These are phyloP conservation scores for Scaptomyza graminum DNA, from an alignment of 1,140 invertebrate species.

Conservation along the genomic window DNA sequence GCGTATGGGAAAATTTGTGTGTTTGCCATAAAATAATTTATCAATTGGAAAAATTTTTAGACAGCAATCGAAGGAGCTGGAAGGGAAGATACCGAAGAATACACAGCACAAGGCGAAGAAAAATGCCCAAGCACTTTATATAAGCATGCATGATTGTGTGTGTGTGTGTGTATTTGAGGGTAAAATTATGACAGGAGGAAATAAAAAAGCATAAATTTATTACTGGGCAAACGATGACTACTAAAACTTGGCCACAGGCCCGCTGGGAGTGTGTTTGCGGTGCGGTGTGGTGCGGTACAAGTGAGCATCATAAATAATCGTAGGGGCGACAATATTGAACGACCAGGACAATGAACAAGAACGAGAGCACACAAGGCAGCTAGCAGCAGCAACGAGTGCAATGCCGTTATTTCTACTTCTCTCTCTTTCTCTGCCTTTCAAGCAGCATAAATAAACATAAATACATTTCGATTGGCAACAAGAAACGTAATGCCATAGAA, in stretches of 20 bases:
- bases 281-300: constrained; percentile 34
- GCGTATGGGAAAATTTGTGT: constrained; percentile 80
- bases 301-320: constrained; percentile 82
- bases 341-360: constrained; percentile 49
- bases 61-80: constrained; percentile 23
- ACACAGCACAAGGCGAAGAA: constrained; percentile 40
- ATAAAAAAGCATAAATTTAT: constrained; percentile 83
- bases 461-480: constrained; percentile 51
- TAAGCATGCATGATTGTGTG: constrained; percentile 36
- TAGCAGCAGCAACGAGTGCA: constrained; percentile 35
- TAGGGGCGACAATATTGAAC: constrained; percentile 77
- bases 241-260: constrained; percentile 82
- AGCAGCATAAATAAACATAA: constrained; percentile 58
- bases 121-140: constrained; percentile 70
- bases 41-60: constrained; percentile 81
- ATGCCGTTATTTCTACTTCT: constrained; percentile 44
- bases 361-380: constrained; percentile 2
- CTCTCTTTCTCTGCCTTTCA: neutral
- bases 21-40: constrained; percentile 83
- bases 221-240: constrained; percentile 79
- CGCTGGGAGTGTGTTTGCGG: constrained; percentile 50
- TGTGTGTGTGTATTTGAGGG: constrained; percentile 68
- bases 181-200: constrained; percentile 83
- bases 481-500: neutral
- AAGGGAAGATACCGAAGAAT: constrained; percentile 17